A percentile compares a stretch with the other conserved stretches of the same genome.
phyloP scores from a whole-genome alignment of 2,797 vertebrate genomes.

The Amblyraja radiata region DNA sequence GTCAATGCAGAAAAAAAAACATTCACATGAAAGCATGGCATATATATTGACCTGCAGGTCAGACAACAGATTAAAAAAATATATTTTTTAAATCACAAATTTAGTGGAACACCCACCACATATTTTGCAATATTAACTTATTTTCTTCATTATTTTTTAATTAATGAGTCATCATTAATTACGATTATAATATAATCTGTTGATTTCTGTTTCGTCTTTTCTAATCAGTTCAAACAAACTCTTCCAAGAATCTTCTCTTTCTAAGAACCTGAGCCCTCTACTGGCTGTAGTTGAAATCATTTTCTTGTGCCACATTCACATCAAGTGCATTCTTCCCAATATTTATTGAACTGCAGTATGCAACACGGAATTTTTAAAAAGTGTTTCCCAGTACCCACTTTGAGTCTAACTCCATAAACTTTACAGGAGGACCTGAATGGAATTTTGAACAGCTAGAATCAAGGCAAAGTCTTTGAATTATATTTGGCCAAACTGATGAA shows the following conservation, averaged over 20 bases:
- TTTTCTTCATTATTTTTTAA: background rate
- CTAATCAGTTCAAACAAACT: background rate
- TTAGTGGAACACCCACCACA: too few relatives aligned
- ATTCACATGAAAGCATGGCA: background rate
- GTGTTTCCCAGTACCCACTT: background rate
- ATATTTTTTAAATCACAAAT: too few relatives aligned
- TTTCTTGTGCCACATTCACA: background rate
- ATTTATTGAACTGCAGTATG: background rate
- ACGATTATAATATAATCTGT: too few relatives aligned
- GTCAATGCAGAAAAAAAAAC: background rate
- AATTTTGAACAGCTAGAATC: background rate
- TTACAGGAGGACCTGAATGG: background rate
- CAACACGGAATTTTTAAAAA: background rate
- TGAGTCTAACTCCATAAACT: too few relatives aligned
- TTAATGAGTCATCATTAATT: background rate
- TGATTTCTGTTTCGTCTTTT: background rate
- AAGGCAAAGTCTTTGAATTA: background rate
- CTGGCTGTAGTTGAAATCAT: background rate
- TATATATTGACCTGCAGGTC: background rate
- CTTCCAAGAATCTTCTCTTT: background rate
- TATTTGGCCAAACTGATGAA: background rate
- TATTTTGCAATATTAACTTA: constrained; percentile 14
- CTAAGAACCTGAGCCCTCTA: constrained; percentile 26
- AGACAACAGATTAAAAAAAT: background rate
- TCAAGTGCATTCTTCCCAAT: background rate